phyloP scores from a whole-genome alignment of 2,888 invertebrate species.

The Theristus sp. region DNA sequence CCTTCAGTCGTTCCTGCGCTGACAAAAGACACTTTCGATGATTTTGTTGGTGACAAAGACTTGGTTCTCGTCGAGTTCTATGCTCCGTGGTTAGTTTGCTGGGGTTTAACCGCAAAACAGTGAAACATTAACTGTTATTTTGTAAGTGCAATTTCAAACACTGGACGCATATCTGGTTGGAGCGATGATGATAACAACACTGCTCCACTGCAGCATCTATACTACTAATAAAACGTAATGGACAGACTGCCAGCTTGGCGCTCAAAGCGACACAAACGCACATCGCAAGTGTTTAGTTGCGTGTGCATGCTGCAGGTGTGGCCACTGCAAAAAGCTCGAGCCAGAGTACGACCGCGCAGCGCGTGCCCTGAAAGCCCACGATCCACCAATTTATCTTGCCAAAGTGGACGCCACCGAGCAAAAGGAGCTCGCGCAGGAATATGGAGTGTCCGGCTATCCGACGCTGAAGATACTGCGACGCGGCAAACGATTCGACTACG shows the following conservation, averaged over 20 bases:
- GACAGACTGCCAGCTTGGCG: neutral
- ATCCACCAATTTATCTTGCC: slow-evolving; percentile 31
- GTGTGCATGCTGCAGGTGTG: too few species aligned
- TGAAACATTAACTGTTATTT: neutral
- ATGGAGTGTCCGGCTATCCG: slow-evolving; percentile 39
- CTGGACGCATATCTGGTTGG: too few species aligned
- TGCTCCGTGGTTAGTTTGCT: slow-evolving; percentile 38
- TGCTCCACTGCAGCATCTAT: neutral
- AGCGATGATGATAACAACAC: too few species aligned
- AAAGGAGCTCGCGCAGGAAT: slow-evolving; percentile 35
- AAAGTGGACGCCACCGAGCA: slow-evolving; percentile 40
- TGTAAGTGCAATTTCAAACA: too few species aligned
- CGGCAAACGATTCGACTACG: slow-evolving; percentile 37
- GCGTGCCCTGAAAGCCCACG: slow-evolving; percentile 17
- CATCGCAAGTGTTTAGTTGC: too few species aligned
- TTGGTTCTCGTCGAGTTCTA: slow-evolving; percentile 41
- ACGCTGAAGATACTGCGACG: slow-evolving; percentile 37
- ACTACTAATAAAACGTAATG: neutral
- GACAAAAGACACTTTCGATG: slow-evolving; percentile 37
- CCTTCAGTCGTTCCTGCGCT: slow-evolving; percentile 35
- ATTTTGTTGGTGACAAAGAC: slow-evolving; percentile 30
- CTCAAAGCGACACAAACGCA: neutral
- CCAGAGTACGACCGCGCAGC: slow-evolving; percentile 40
- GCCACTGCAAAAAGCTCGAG: slow-evolving; percentile 36
- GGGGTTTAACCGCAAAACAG: too few species aligned